A percentile compares a stretch with the other conserved stretches of the same genome.
Evolutionary conservation across 2,888 invertebrate species (phyloP).

Genomic region (Noctua janthe): DNA sequence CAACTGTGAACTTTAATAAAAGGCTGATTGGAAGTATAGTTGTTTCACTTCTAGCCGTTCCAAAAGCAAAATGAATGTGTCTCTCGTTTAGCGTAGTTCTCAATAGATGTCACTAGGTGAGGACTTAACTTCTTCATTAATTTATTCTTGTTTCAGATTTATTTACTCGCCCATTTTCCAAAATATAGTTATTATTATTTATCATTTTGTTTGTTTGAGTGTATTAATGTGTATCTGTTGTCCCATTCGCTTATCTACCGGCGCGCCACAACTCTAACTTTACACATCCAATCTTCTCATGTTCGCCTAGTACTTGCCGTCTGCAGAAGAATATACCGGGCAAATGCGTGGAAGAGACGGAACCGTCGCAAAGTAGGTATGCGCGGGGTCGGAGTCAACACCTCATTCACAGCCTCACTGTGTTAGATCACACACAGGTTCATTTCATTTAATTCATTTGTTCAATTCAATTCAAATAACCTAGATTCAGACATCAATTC

Average conservation of each 20-base stretch:
- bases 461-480: too few species aligned
- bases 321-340: constrained; percentile 51
- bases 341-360: constrained; percentile 5
- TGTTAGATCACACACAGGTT: too few species aligned
- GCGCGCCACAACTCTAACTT: not conserved
- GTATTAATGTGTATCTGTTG: not conserved
- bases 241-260: not conserved
- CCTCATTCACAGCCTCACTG: too few species aligned
- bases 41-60: not conserved
- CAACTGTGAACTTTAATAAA: not conserved
- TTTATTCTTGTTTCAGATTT: not conserved
- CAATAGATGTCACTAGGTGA: constrained; percentile 24
- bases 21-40: not conserved
- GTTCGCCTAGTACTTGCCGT: constrained; percentile 57
- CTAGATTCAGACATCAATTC: too few species aligned
- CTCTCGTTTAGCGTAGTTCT: not conserved
- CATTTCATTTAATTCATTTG: too few species aligned
- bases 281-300: constrained; percentile 29
- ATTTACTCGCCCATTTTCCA: not conserved
- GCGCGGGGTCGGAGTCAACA: too few species aligned
- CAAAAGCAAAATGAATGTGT: not conserved
- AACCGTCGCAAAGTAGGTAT: too few species aligned
- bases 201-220: not conserved
- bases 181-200: not conserved
- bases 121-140: not conserved